Conservation (phyloP, 2,888 invertebrate species). For the Sicus ferrugineus region DNA sequence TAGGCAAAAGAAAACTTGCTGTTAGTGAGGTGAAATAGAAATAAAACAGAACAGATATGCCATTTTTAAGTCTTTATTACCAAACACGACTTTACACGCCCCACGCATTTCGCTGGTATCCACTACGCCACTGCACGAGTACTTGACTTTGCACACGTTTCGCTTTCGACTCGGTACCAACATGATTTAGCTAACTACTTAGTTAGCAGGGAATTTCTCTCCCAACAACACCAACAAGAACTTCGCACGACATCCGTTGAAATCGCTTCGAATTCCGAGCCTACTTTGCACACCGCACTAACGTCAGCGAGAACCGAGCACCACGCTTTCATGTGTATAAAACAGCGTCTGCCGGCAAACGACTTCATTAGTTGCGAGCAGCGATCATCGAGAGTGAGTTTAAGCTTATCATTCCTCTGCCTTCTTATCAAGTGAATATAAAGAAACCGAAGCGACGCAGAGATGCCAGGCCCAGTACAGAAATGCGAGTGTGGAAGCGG, state of each 20-base stretch:
- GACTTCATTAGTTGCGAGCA: conserved; percentile 20
- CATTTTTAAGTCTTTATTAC: too few relatives aligned
- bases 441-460: too few relatives aligned
- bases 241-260: neutral
- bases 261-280: neutral
- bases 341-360: conserved; percentile 8
- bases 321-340: conserved; percentile 21
- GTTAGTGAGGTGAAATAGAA: too few relatives aligned
- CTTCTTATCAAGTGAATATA: neutral
- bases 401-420: conserved; percentile 3
- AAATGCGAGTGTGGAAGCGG: conserved; percentile 26
- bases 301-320: neutral
- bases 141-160: too few relatives aligned
- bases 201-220: too few relatives aligned
- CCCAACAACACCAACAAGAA: neutral
- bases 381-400: conserved; percentile 28
- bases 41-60: too few relatives aligned
- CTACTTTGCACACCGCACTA: conserved; percentile 28
- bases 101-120: too few relatives aligned
- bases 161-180: neutral
- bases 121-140: too few relatives aligned
- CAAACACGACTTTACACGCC: too few relatives aligned
- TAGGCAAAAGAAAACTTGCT: too few relatives aligned
- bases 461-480: conserved; percentile 12
- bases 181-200: neutral